Base-by-base conservation (phyloP, 2,797 vertebrate species). In the Halcyon smyrnensis region DNA sequence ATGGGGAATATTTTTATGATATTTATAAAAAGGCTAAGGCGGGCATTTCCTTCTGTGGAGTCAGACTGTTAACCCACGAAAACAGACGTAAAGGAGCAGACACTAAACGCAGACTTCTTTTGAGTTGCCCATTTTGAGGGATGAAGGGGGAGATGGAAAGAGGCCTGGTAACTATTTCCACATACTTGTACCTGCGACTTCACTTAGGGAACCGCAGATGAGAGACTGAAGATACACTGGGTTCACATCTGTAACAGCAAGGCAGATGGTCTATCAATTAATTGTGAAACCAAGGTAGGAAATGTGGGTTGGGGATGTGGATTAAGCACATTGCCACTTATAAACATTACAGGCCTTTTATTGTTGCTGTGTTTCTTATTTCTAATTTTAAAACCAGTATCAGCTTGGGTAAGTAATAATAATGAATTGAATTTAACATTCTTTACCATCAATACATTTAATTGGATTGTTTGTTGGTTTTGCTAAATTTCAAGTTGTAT, bases 21-120 rank as follows among this genome's bases (percentile, higher is more conserved):
- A 84, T 93, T 75, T 73, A 91, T 95, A 87, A 94, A 87, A 96
- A 62, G 76, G 73, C 56, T 64, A 34, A 84, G 67, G 86, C 7
- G 27, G 71, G 75, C n/a, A 32, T 91, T 96, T 77, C 89, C 80
- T 88, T 53, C 69, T 19, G 1, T 28, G 43, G 37, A 63, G 56
- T 39, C 39, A 71, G 50, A 28, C 57, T 37, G 36, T 74, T 82
- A 94, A 53, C 67, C 57, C 28, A 34, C 36, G 81, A 70, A 28
- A 41, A 39, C 12, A 45, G 67, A 18, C 28, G 3, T 57, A 18
- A 63, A 71, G 48, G 48, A 50, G 56, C 71, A 51, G 37, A 6
- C 16, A 6, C 30, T 14, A 41, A 75, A 20, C 18, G 27, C 30
- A 32, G 57, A 28, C 8, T 28, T 24, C 46, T 48, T 19, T 56